phyloP scores from a whole-genome alignment of 2,797 vertebrate species.

The Cryptoblepharus egeriae region DNA sequence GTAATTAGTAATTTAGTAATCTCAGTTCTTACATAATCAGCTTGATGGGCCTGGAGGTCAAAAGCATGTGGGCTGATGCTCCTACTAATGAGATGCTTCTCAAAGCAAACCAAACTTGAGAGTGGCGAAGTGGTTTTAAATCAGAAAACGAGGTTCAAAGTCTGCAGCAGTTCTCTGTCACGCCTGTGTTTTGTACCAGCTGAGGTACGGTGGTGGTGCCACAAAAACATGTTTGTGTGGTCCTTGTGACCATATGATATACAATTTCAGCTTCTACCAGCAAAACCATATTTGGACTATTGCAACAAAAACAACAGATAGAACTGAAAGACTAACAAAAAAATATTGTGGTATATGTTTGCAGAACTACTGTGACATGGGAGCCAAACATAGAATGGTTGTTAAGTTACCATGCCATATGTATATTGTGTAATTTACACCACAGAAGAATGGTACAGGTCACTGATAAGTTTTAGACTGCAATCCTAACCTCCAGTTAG shows the following conservation, averaged over 20 bases:
- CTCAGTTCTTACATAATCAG: constrained; percentile 3
- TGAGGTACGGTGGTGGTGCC: neutral
- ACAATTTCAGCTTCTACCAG: neutral
- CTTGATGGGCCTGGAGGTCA: neutral
- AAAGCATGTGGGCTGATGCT: neutral
- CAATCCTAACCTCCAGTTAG: no score
- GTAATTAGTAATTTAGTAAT: neutral
- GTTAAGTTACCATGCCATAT: neutral
- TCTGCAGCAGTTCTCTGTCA: neutral
- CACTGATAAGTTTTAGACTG: no score
- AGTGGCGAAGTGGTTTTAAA: neutral
- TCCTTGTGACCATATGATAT: neutral
- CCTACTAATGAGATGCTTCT: neutral
- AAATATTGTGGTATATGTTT: neutral
- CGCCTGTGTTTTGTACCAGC: constrained; percentile 20
- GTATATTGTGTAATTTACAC: neutral
- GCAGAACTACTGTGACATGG: neutral
- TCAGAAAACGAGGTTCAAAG: neutral
- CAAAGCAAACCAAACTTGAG: neutral
- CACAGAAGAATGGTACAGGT: neutral
- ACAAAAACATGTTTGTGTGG: neutral
- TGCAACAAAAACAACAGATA: neutral
- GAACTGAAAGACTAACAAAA: neutral
- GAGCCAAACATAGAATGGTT: neutral
- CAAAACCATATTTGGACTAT: neutral